Evolutionary conservation across 1,140 invertebrate genomes (phyloP), one percentile per base, ranked within the genome.

Genomic region (Pogonognathellus flavescens): DNA sequence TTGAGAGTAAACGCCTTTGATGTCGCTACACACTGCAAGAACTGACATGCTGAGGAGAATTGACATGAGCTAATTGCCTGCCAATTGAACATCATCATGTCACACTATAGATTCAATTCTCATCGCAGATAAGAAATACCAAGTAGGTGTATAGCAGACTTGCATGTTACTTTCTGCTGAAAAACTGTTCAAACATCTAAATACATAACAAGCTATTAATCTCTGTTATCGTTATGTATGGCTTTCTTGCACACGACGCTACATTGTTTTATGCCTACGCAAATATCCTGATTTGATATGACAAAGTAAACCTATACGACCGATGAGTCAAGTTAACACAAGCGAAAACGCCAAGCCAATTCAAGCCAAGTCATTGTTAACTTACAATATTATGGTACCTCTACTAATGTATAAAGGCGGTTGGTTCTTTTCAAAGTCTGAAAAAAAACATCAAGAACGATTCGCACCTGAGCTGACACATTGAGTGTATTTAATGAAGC

Each of bases 11-110:
- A 57, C 53, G 25, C 31, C 41, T 76, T 76, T 76, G 70, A 76
- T 49, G n/a, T 76, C 11, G 62, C 22, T 66, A 20, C 22, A 25
- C 22, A 25, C 20, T 76, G 70, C 49, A 50, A 31, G 10, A 50
- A 76, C 14, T 49, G 70, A 31, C 31, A 41, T n/a, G 70, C 41
- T 49, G 70, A 76, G n/a, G n/a, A 16, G 25, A 76, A 76, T 41
- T 76, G 70, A 76, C 70, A 76, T 49, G 70, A 76, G 25, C 70
- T 76, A 76, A 76, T 76, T 76, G 70, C 70, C 70, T 76, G 70
- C 41, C 70, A 31, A 76, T 76, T 16, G 70, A 76, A 50, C 25
- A 76, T 76, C 70, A 49, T 31, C 70, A 41, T 18, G 41, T 76
- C 70, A 25, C n/a, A 41, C 41, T 16, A 16, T 22, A 9, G 20